Percentiles rank a stretch among this genome's conserved stretches.
These are phyloP conservation scores for Phyllostomus discolor DNA, from an alignment of 2,113 vertebrate species.

Conservation along the genomic window DNA sequence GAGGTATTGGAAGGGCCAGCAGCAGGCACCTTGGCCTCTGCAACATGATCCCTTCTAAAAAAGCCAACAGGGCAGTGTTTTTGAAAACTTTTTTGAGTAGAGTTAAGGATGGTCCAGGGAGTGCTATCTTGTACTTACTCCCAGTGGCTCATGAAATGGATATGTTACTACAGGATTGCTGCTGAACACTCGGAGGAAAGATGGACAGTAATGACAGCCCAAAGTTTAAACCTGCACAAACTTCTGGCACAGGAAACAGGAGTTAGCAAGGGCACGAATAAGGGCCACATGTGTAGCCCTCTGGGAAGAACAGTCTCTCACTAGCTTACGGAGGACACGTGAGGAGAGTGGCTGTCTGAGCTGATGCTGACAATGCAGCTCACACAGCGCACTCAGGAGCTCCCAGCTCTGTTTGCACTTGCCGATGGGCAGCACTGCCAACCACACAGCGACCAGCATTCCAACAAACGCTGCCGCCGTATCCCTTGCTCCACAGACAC, in stretches of 20 bases:
- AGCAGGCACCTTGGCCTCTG: neutral
- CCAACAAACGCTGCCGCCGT: neutral
- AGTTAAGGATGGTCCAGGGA: neutral
- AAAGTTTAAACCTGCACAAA: neutral
- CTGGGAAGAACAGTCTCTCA: neutral
- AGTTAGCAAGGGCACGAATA: neutral
- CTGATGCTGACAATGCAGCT: neutral
- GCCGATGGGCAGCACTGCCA: neutral
- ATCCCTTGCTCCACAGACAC: neutral
- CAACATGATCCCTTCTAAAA: neutral
- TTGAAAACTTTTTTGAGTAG: neutral
- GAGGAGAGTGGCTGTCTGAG: neutral
- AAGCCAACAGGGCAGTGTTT: neutral
- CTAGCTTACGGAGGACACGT: neutral
- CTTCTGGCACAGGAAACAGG: neutral
- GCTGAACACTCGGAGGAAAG: neutral
- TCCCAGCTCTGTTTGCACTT: neutral
- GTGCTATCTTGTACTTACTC: neutral
- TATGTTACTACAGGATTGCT: neutral
- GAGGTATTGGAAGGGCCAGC: neutral
- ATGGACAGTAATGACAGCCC: neutral
- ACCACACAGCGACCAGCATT: neutral
- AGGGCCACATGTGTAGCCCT: neutral
- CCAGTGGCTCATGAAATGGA: neutral
- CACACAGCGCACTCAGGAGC: neutral